phyloP scores from a whole-genome alignment of 2,888 invertebrate genomes.

The Trilocha varians region DNA sequence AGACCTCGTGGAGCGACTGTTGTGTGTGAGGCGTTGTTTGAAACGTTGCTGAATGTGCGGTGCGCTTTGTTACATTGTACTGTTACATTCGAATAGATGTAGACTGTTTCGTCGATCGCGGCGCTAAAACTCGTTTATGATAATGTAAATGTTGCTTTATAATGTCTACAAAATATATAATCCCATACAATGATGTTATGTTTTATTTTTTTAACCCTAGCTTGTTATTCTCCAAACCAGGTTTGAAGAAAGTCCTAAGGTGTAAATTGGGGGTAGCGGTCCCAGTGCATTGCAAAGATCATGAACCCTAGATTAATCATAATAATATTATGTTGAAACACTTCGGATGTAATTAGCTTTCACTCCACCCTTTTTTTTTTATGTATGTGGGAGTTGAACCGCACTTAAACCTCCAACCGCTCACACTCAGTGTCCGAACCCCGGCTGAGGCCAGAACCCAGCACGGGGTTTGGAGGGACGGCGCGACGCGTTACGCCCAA shows the following conservation, averaged over 20 bases:
- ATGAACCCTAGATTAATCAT: no score
- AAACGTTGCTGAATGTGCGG: constrained; percentile 27
- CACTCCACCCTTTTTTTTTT: no score
- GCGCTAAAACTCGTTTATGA: constrained; percentile 59
- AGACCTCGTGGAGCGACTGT: constrained; percentile 26
- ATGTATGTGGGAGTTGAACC: no score
- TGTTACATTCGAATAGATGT: constrained; percentile 71
- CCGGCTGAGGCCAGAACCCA: no score
- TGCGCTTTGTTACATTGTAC: constrained; percentile 60
- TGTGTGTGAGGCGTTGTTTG: constrained; percentile 19
- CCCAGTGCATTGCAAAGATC: no score
- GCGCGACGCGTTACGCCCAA: no score
- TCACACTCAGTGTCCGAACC: no score
- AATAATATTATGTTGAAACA: no score
- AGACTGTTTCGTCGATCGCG: constrained; percentile 41
- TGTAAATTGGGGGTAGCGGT: no score
- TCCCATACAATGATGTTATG: constrained; percentile 53
- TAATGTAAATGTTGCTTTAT: constrained; percentile 74
- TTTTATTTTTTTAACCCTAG: constrained; percentile 31
- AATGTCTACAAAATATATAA: constrained; percentile 74
- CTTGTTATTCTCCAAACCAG: not conserved
- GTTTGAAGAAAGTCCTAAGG: not conserved
- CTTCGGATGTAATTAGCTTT: no score
- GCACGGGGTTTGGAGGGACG: no score
- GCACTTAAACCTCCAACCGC: no score